These are phyloP conservation scores for Anastrepha ludens DNA, from an alignment of 1,140 invertebrate genomes.

Conservation along the genomic window DNA sequence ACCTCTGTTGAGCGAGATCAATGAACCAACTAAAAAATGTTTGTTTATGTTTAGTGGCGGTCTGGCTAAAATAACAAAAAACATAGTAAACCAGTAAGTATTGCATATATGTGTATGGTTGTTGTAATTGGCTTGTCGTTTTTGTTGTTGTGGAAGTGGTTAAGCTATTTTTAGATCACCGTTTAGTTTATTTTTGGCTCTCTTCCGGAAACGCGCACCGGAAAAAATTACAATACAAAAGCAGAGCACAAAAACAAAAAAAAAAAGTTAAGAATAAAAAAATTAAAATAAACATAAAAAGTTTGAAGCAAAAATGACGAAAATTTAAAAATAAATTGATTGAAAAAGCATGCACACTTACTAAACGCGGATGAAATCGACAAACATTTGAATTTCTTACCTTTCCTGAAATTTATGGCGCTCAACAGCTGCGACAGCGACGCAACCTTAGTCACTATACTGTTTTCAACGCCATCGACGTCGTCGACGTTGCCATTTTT, in stretches of 20 bases:
- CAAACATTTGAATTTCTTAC: neutral
- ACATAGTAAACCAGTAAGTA: no score
- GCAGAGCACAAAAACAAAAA: neutral
- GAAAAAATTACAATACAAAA: slow-evolving; percentile 17
- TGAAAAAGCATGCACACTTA: slow-evolving; percentile 20
- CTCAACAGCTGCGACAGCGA: neutral
- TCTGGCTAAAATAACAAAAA: neutral
- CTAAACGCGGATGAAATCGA: slow-evolving; percentile 5
- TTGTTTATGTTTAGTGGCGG: slow-evolving; percentile 17
- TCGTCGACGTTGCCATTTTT: neutral
- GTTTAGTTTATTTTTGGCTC: slow-evolving; percentile 24
- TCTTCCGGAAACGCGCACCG: neutral
- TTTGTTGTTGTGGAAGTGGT: neutral
- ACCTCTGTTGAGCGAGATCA: neutral
- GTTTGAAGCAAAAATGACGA: neutral
- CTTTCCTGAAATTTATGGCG: slow-evolving; percentile 26
- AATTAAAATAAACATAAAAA: neutral
- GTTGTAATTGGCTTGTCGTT: no score
- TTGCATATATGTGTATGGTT: no score
- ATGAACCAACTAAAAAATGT: slow-evolving; percentile 38
- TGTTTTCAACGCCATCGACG: neutral
- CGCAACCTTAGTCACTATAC: neutral
- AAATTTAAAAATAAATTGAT: slow-evolving; percentile 18
- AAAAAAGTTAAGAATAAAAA: neutral
- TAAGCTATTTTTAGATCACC: slow-evolving; percentile 2